These are phyloP conservation scores for Bellardia pandia DNA, from an alignment of 2,888 invertebrate genomes.

Conservation along the genomic window DNA sequence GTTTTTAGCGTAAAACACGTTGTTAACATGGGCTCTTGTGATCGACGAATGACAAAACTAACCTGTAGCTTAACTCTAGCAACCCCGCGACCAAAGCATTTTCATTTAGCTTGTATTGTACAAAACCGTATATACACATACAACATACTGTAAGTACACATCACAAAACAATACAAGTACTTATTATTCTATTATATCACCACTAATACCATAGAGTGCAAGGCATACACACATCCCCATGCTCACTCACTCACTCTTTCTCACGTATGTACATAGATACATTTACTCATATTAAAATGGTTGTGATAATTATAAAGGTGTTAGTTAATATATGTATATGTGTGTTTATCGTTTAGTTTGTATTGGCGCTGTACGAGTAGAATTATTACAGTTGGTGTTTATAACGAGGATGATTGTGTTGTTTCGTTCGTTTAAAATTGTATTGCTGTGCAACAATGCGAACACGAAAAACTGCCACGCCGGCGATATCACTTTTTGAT, in stretches of 20 bases:
- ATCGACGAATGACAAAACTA: slow-evolving; percentile 80
- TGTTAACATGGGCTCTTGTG: slow-evolving; percentile 78
- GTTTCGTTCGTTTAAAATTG: neutral
- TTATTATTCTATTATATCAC: slow-evolving; percentile 56
- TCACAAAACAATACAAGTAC: slow-evolving; percentile 39
- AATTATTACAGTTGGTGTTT: slow-evolving; percentile 5
- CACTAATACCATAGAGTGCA: slow-evolving; percentile 47
- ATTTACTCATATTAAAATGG: slow-evolving; percentile 44
- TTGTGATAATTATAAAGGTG: slow-evolving; percentile 31
- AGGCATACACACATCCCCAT: slow-evolving; percentile 5
- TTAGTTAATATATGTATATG: slow-evolving; percentile 3
- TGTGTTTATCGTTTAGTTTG: slow-evolving; percentile 2
- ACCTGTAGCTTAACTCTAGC: slow-evolving; percentile 76
- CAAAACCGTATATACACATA: neutral
- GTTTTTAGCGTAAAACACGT: slow-evolving; percentile 58
- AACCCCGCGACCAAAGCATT: slow-evolving; percentile 67
- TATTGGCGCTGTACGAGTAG: slow-evolving; percentile 16
- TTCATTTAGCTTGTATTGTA: slow-evolving; percentile 45
- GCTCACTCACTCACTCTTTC: slow-evolving; percentile 41
- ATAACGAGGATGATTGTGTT: slow-evolving; percentile 22
- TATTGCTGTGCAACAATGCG: neutral
- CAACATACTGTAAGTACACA: neutral
- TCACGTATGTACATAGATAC: slow-evolving; percentile 2
- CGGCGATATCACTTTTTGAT: slow-evolving; percentile 34
- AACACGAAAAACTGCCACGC: slow-evolving; percentile 58